Evolutionary conservation across 2,113 vertebrate genomes (phyloP).

Genomic region (Mus spicilegus): DNA sequence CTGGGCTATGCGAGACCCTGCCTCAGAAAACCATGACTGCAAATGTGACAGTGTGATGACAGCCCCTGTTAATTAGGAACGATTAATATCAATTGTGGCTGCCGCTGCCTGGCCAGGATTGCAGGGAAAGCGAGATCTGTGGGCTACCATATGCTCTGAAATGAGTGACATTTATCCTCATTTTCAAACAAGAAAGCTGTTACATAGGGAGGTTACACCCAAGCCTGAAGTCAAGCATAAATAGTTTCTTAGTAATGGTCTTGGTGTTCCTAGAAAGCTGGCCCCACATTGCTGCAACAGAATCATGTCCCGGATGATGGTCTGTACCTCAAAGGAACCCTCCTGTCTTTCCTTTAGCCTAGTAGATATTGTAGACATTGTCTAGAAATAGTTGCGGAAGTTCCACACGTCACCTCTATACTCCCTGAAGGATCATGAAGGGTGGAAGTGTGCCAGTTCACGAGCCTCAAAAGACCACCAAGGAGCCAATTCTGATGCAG

Average conservation of each 20-base stretch:
- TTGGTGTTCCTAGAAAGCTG: neutral
- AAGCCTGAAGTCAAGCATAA: neutral
- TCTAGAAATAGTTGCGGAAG: conserved; percentile 10
- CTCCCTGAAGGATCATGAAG: neutral
- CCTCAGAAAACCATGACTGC: neutral
- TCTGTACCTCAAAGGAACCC: neutral
- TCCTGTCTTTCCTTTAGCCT: neutral
- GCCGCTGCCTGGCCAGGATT: neutral
- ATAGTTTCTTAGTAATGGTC: neutral
- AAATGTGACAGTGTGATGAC: neutral
- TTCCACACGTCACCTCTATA: neutral
- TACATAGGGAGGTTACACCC: neutral
- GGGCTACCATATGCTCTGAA: neutral
- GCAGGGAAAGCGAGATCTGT: neutral
- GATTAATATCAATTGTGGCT: neutral
- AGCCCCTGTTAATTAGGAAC: no score
- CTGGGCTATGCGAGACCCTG: neutral
- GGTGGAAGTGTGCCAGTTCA: neutral
- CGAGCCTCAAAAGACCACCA: no score
- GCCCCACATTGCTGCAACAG: neutral
- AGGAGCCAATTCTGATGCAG: no score
- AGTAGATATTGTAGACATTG: neutral
- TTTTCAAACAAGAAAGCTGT: neutral
- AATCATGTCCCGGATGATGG: neutral
- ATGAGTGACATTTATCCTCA: neutral